phyloP scores from a whole-genome alignment of 2,888 invertebrate genomes.

The Lacanobia oleracea region DNA sequence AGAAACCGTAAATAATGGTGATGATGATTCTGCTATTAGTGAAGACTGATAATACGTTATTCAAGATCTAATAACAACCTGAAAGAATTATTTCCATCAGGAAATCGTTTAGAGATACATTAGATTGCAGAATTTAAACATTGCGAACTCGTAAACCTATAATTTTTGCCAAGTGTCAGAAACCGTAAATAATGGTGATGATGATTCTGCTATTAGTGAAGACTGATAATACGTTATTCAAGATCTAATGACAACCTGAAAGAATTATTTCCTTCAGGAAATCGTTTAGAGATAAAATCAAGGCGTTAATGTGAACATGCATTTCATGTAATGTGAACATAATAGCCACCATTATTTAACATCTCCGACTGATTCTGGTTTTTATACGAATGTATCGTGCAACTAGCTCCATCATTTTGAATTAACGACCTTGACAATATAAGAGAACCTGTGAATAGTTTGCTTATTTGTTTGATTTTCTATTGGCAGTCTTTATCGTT shows the following conservation, averaged over 20 bases:
- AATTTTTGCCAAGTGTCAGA: background rate
- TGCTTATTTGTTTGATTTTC: too few relatives aligned
- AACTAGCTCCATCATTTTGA: too few relatives aligned
- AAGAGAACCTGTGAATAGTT: too few relatives aligned
- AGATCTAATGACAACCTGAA: constrained; percentile 4
- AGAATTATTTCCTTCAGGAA: constrained; percentile 6
- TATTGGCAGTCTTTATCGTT: too few relatives aligned
- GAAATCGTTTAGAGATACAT: constrained; percentile 25
- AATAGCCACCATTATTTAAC: background rate
- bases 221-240: constrained; percentile 17
- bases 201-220: background rate
- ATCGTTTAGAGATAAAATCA: constrained; percentile 18
- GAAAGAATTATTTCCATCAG: constrained; percentile 5
- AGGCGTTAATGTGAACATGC: background rate
- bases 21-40: background rate
- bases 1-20: background rate
- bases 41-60: constrained; percentile 14
- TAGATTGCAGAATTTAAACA: too few relatives aligned
- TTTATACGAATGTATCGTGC: too few relatives aligned
- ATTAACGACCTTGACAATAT: too few relatives aligned
- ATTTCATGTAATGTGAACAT: background rate
- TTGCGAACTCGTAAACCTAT: background rate
- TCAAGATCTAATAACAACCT: background rate
- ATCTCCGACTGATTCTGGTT: too few relatives aligned
- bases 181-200: background rate